Evolutionary conservation across 2,113 vertebrate species (phyloP).

Genomic region (Rhombomys opimus): DNA sequence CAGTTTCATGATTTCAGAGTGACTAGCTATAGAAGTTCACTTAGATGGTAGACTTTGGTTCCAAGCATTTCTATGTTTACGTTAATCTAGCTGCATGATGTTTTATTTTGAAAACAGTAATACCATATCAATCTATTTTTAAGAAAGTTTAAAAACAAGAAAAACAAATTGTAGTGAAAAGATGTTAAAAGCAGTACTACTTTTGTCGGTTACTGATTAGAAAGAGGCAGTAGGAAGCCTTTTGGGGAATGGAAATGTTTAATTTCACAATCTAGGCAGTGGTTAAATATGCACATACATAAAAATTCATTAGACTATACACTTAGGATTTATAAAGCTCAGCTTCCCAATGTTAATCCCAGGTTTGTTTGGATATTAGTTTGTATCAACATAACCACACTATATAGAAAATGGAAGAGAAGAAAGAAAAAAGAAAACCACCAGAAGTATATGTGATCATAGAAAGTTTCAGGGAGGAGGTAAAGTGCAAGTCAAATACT

Average conservation of each 20-base stretch:
- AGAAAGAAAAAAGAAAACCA: constrained; percentile 22
- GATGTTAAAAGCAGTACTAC: not conserved
- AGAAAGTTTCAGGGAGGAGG: constrained; percentile 20
- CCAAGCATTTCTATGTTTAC: not conserved
- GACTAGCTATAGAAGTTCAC: not conserved
- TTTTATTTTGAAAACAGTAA: not conserved
- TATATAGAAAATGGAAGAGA: not conserved
- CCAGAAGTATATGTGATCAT: not conserved
- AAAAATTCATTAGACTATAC: not conserved
- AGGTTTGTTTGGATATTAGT: constrained; percentile 50
- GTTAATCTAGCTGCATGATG: not conserved
- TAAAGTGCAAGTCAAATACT: not conserved
- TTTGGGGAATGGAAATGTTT: not conserved
- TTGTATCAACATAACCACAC: not conserved
- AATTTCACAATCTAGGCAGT: constrained; percentile 31
- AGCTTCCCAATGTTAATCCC: constrained; percentile 44
- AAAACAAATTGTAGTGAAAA: constrained; percentile 2
- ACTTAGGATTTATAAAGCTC: constrained; percentile 16
- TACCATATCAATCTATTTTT: constrained; percentile 22
- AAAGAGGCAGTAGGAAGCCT: not conserved
- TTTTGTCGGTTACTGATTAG: not conserved
- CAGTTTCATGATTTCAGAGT: not conserved
- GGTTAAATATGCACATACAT: not conserved
- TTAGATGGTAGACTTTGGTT: not conserved
- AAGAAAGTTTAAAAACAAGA: constrained; percentile 23